Evolutionary conservation across 2,888 invertebrate species (phyloP), one percentile per base, ranked within the genome.

Genomic region (Eristalinus aeneus): DNA sequence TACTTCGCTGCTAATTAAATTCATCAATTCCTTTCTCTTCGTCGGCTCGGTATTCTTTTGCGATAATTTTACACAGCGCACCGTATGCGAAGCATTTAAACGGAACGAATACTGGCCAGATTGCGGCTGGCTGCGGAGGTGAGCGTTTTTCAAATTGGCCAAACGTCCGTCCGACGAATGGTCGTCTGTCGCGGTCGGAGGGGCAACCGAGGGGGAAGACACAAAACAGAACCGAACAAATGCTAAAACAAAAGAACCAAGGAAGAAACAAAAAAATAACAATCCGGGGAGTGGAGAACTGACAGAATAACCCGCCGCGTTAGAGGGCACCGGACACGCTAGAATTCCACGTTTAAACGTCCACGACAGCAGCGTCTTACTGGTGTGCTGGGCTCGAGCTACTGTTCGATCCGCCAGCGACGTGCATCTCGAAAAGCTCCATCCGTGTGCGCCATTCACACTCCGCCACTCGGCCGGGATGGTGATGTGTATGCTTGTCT

Each of bases 351-450:
- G 82, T 86, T 67, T 58, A 53, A 78, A 82, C 77, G 74, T 82
- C 86, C 86, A 86, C 86, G 86, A 82, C 86, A 82, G 82, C 86
- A 86, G 77, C 67, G 77, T 78, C 82, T 86, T 69, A 86, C 86
- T 86, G 80, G 68, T 77, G 76, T 72, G 72, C 76, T 76, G 34
- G 74, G 74, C 46, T 77, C 65, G 86, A 77, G 74, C 71, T 77
- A 74, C 67, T 64, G 77, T 74, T 82, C 74, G 82, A 78, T 78
- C 69, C 53, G 58, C 54, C 82, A 81, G 74, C 82, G 65, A 81
- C 81, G 46, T 86, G 82, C 86, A 86, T 82, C 82, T 82, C 61
- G 63, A 32, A 86, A 86, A 86, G 86, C 86, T 86, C 82, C 86
- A 82, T 64, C 65, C 54, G 71, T 67, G 74, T 79, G 84, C 67